phyloP scores from a whole-genome alignment of 2,888 invertebrate genomes.

The Blastobasis adustella region DNA sequence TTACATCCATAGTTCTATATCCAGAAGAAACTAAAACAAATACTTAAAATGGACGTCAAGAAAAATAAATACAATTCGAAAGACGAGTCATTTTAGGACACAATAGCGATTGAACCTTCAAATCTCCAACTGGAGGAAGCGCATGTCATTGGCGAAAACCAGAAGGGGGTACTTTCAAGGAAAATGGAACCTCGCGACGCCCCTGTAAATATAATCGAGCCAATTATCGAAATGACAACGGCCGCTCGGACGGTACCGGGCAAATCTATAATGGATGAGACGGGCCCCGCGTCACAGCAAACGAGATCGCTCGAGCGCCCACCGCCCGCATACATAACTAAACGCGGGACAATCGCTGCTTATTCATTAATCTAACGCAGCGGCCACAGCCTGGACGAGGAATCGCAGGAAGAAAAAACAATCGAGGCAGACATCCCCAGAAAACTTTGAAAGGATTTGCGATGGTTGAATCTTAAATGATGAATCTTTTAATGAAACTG shows the following conservation, averaged over 20 bases:
- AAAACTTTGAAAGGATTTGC: too few species aligned
- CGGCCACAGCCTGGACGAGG: background rate
- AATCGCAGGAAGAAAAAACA: background rate
- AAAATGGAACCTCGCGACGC: slow-evolving; percentile 1
- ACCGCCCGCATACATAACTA: slow-evolving; percentile 53
- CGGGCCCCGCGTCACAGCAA: slow-evolving; percentile 60
- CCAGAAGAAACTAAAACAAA: too few species aligned
- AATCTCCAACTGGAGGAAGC: too few species aligned
- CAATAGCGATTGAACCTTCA: too few species aligned
- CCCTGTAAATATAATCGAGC: slow-evolving; percentile 15
- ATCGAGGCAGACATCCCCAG: background rate
- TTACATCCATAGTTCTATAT: too few species aligned
- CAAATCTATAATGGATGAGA: slow-evolving; percentile 73
- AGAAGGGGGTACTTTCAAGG: too few species aligned
- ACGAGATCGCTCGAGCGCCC: slow-evolving; percentile 61
- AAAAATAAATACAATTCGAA: too few species aligned
- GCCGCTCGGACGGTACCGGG: slow-evolving; percentile 39
- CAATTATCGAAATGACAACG: slow-evolving; percentile 72
- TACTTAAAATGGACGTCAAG: too few species aligned
- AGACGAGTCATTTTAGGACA: too few species aligned
- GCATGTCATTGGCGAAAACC: too few species aligned
- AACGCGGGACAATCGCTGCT: slow-evolving; percentile 40
- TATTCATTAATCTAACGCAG: slow-evolving; percentile 48
- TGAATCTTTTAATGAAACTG: too few species aligned
- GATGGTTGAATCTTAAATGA: too few species aligned